Conservation (phyloP, 2,888 invertebrate species). For the Parnassius orleans region DNA sequence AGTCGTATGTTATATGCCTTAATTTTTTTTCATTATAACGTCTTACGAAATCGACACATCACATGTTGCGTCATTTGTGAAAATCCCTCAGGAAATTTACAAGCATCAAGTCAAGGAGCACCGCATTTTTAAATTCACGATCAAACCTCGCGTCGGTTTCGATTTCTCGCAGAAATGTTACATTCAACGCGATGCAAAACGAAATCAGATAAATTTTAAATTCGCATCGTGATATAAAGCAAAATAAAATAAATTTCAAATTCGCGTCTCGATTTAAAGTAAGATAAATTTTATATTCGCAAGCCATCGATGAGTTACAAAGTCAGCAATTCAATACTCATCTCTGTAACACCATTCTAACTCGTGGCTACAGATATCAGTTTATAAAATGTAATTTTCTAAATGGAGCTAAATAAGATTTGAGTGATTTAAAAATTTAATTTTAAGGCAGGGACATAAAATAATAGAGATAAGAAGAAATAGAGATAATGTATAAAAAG, state of each 20-base stretch:
- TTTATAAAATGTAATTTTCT: too few species aligned
- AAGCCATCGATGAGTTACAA: slow-evolving; percentile 1
- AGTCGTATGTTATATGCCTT: too few species aligned
- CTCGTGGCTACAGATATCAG: too few species aligned
- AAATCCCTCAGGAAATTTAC: slow-evolving; percentile 21
- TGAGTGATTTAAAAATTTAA: too few species aligned
- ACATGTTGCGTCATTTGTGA: background rate
- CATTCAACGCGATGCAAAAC: slow-evolving; percentile 4
- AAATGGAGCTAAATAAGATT: too few species aligned
- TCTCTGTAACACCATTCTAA: background rate
- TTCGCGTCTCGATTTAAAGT: slow-evolving; percentile 14
- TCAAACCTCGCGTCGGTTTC: slow-evolving; percentile 13
- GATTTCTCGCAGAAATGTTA: slow-evolving; percentile 17
- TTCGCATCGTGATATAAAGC: slow-evolving; percentile 14
- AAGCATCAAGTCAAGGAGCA: slow-evolving; percentile 18
- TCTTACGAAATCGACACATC: background rate
- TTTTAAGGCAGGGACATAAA: too few species aligned
- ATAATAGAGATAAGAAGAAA: too few species aligned
- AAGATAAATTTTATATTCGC: slow-evolving; percentile 10
- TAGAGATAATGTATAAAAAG: too few species aligned
- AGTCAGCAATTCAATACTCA: background rate
- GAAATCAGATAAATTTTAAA: slow-evolving; percentile 24
- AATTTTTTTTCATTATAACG: too few species aligned
- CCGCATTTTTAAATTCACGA: slow-evolving; percentile 12
- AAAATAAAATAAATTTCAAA: slow-evolving; percentile 8